Percentiles rank a stretch among this genome's conserved stretches.
Conservation (phyloP, 2,113 vertebrate genomes). For the Ciconia boyciana region DNA sequence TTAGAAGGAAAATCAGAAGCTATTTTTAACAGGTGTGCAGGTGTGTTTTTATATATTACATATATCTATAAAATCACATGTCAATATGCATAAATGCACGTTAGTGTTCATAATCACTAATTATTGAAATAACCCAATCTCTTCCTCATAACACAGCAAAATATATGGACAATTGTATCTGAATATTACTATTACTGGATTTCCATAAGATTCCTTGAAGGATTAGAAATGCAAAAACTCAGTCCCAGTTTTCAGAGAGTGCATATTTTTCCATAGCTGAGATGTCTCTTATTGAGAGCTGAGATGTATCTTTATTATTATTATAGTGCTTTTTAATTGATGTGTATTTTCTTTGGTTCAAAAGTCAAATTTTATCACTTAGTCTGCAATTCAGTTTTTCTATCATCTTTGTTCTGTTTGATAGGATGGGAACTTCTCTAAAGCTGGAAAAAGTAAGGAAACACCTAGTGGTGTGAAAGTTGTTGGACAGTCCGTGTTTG, state of each 20-base stretch:
- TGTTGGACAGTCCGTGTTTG: constrained; percentile 91
- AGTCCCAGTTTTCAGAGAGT: background rate
- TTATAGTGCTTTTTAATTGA: background rate
- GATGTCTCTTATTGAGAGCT: background rate
- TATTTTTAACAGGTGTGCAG: background rate
- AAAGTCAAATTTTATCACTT: background rate
- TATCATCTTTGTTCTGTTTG: background rate
- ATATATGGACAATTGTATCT: background rate
- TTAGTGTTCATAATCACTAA: background rate
- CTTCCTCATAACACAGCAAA: background rate
- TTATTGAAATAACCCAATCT: background rate
- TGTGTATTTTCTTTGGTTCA: background rate
- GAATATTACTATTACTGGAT: background rate
- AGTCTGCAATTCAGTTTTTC: background rate
- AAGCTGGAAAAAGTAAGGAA: background rate
- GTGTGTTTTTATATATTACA: background rate
- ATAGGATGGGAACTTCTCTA: constrained; percentile 90
- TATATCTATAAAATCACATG: background rate
- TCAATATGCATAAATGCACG: background rate
- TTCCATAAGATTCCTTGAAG: background rate
- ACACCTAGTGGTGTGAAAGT: constrained; percentile 41
- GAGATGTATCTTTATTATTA: too few relatives aligned
- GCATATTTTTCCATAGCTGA: background rate
- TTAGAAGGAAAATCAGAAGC: background rate
- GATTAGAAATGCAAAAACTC: background rate